Percentiles rank a stretch among this genome's conserved stretches.
Evolutionary conservation across 2,797 vertebrate species (phyloP).

Genomic region (Euphonia xanthogaster): DNA sequence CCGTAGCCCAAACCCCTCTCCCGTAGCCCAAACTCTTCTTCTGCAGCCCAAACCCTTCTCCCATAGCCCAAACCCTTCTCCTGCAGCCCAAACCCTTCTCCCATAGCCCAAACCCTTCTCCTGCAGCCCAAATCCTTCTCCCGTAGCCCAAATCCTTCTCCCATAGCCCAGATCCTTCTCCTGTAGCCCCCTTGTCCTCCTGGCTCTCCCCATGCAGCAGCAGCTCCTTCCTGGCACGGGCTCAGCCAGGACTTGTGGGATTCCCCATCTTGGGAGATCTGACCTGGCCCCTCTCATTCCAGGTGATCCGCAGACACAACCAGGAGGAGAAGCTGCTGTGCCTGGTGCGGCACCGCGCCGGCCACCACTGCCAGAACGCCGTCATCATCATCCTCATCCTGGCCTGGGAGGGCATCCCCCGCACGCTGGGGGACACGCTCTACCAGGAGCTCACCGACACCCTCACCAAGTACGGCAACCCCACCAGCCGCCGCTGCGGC

Average conservation of each 20-base stretch:
- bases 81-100: neutral
- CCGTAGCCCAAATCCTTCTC: too few species aligned
- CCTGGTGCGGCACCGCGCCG: constrained; percentile 90
- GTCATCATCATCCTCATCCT: constrained; percentile 95
- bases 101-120: too few species aligned
- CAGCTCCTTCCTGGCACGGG: neutral
- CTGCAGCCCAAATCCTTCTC: too few species aligned
- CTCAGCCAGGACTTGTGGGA: neutral
- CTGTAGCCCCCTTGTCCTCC: neutral
- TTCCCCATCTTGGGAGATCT: rapidly evolving
- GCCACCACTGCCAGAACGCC: constrained; percentile 92
- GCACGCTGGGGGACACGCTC: constrained; percentile 86
- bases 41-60: too few species aligned
- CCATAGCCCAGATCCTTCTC: too few species aligned
- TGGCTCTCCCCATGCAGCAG: neutral
- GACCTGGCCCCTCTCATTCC: neutral
- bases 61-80: too few species aligned
- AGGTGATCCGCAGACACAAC: constrained; percentile 92
- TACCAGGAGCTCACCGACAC: constrained; percentile 90
- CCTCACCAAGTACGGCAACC: constrained; percentile 91
- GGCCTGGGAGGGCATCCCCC: constrained; percentile 95
- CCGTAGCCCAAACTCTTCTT: too few species aligned
- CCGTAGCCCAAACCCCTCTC: too few species aligned
- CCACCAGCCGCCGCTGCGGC: constrained; percentile 95
- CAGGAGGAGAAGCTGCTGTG: constrained; percentile 93